A percentile compares a stretch with the other conserved stretches of the same genome.
Conservation (phyloP, 2,113 vertebrate species). For the Azemiops feae region DNA sequence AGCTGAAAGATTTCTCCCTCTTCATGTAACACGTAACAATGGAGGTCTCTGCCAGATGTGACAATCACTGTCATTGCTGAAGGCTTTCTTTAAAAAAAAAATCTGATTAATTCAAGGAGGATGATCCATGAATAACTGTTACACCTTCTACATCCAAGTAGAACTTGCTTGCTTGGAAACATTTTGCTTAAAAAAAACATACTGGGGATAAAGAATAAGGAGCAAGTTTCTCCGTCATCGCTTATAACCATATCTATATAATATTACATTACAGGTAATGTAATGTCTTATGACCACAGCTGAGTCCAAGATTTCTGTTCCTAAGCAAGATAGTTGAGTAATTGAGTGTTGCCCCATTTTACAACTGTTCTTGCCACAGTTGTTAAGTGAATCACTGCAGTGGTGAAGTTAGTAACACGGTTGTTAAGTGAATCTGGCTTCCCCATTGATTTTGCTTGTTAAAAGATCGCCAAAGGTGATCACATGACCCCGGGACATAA, state of each 20-base stretch:
- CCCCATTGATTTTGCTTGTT: no score
- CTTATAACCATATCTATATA: background rate
- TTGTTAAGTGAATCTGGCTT: no score
- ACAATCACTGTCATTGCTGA: background rate
- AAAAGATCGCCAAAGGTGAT: no score
- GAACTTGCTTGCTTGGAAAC: background rate
- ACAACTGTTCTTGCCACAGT: no score
- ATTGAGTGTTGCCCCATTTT: no score
- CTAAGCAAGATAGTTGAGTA: no score
- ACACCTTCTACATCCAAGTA: background rate
- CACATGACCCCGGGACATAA: no score
- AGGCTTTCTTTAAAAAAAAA: background rate
- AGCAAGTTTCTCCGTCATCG: background rate
- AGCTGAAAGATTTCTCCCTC: background rate
- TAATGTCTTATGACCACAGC: no score
- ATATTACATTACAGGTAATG: no score
- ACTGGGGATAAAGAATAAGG: background rate
- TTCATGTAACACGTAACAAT: background rate
- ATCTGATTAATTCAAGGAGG: background rate
- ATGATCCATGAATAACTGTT: background rate
- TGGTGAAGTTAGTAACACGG: no score
- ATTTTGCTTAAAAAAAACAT: background rate
- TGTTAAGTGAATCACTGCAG: no score
- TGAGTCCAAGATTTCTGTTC: no score
- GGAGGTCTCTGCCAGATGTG: background rate